Evolutionary conservation across 2,888 invertebrate genomes (phyloP).

Genomic region (Caenorhabditis imperialis): DNA sequence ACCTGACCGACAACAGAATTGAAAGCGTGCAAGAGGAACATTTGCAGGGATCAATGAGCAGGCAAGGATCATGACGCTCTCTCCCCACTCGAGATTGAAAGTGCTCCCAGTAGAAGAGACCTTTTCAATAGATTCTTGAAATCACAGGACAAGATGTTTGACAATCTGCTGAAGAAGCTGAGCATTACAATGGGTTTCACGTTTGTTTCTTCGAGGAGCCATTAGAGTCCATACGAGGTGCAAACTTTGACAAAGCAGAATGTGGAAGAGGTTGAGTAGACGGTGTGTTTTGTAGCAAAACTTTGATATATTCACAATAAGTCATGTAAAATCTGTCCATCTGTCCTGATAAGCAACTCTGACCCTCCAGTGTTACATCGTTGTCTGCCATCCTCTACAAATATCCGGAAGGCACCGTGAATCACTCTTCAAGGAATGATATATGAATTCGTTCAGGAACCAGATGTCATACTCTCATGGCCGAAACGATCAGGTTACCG

Average conservation of each 20-base stretch:
- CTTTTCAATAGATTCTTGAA: slow-evolving; percentile 12
- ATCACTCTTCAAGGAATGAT: neutral
- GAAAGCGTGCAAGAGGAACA: slow-evolving; percentile 69
- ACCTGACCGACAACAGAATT: no score
- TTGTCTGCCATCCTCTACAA: slow-evolving; percentile 60
- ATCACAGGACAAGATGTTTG: slow-evolving; percentile 8
- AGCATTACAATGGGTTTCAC: slow-evolving; percentile 68
- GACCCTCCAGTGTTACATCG: no score
- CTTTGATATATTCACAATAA: slow-evolving; percentile 2
- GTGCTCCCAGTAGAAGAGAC: slow-evolving; percentile 65
- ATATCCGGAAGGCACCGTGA: slow-evolving; percentile 37
- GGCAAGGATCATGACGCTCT: slow-evolving; percentile 67
- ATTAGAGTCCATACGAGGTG: slow-evolving; percentile 32
- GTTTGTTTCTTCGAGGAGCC: slow-evolving; percentile 65
- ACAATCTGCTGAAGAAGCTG: slow-evolving; percentile 34
- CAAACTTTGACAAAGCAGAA: slow-evolving; percentile 58
- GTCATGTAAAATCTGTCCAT: slow-evolving; percentile 65
- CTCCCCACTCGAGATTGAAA: slow-evolving; percentile 55
- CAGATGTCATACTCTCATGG: slow-evolving; percentile 61
- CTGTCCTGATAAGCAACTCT: slow-evolving; percentile 64
- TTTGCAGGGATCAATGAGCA: slow-evolving; percentile 67
- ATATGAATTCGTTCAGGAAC: slow-evolving; percentile 49
- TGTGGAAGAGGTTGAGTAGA: slow-evolving; percentile 29
- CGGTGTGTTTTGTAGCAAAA: neutral
- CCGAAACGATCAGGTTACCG: slow-evolving; percentile 38